These are phyloP conservation scores for Cosmopolites sordidus DNA, from an alignment of 2,888 invertebrate genomes.

Conservation along the genomic window DNA sequence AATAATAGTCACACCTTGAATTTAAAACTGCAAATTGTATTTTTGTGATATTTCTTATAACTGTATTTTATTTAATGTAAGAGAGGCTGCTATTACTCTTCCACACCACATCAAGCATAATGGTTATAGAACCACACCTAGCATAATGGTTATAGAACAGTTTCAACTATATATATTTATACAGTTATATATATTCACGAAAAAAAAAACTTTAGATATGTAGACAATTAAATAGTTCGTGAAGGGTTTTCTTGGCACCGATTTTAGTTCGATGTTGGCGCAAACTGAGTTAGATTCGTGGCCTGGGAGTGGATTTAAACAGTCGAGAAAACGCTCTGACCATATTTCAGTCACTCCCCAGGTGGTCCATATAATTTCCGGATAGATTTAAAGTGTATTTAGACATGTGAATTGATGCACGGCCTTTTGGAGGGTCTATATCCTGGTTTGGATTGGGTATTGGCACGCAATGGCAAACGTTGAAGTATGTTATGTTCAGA, in stretches of 20 bases:
- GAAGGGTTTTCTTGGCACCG: not conserved
- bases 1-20: too few relatives aligned
- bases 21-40: too few relatives aligned
- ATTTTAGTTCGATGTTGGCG: not conserved
- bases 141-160: too few relatives aligned
- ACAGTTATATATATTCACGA: too few relatives aligned
- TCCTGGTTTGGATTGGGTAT: not conserved
- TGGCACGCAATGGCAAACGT: not conserved
- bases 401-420: slow-evolving; percentile 7
- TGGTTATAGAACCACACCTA: too few relatives aligned
- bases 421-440: not conserved
- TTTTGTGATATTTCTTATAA: too few relatives aligned
- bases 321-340: too few relatives aligned
- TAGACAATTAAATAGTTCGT: not conserved
- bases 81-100: too few relatives aligned
- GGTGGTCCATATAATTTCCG: slow-evolving; percentile 15
- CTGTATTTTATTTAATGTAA: too few relatives aligned
- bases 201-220: not conserved
- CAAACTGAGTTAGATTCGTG: not conserved
- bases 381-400: slow-evolving; percentile 19
- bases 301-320: not conserved
- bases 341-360: slow-evolving; percentile 11
- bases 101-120: too few relatives aligned
- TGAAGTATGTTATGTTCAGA: too few relatives aligned
- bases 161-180: not conserved